phyloP scores from a whole-genome alignment of 64 coral and sea anemone species.

The Stylophora pistillata region DNA sequence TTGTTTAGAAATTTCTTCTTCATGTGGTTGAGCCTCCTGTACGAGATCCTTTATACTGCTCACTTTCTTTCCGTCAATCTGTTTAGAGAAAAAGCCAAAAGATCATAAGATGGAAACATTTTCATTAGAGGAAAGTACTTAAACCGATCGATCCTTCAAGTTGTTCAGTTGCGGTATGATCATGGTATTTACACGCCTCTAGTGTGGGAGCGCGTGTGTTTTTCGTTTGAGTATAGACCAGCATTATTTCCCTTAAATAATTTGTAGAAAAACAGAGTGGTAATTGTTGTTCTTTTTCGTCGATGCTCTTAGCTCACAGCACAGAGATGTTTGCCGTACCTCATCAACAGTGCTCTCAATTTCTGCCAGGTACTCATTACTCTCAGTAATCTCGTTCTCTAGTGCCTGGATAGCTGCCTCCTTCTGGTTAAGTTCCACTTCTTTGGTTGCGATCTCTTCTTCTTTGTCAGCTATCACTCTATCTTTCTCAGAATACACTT shows the following conservation, averaged over 20 bases:
- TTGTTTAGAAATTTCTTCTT: conserved; percentile 71
- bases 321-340: background rate
- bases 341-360: conserved; percentile 74
- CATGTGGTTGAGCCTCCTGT: conserved; percentile 60
- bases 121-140: background rate
- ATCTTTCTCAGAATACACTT: conserved; percentile 84
- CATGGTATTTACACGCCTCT: no score
- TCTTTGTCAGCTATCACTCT: conserved; percentile 87
- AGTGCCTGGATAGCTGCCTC: conserved; percentile 78
- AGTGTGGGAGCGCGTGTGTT: no score
- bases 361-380: conserved; percentile 76
- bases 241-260: no score
- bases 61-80: conserved; percentile 43
- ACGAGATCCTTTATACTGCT: conserved; percentile 83
- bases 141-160: no score
- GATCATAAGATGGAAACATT: conserved; percentile 1
- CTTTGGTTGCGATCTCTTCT: conserved; percentile 65
- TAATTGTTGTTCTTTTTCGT: background rate
- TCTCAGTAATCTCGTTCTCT: conserved; percentile 89
- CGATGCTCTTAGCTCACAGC: background rate
- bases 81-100: background rate
- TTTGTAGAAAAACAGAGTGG: background rate
- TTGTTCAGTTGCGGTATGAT: no score
- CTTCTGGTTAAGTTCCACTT: conserved; percentile 73
- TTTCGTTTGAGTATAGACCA: no score